These are phyloP conservation scores for Antennarius maculatus DNA, from an alignment of 2,797 vertebrate genomes.

Conservation along the genomic window DNA sequence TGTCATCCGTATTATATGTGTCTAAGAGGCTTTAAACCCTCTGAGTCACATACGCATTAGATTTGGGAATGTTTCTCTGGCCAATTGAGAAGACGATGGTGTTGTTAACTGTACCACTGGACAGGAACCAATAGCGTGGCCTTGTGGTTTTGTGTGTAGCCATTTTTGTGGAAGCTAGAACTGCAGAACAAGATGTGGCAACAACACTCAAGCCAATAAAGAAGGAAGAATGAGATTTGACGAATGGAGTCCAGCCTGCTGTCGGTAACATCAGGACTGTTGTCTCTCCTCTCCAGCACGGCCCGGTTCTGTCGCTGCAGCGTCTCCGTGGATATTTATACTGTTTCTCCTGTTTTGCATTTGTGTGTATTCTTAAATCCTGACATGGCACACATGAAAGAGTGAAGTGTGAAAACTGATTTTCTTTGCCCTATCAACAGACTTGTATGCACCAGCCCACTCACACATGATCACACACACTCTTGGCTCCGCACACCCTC, in stretches of 20 bases:
- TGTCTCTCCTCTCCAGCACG: constrained; percentile 23
- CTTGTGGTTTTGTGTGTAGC: constrained; percentile 2
- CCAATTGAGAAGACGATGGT: not conserved
- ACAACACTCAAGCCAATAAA: not conserved
- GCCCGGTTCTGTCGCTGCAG: not conserved
- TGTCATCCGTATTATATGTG: not conserved
- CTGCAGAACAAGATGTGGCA: constrained; percentile 1
- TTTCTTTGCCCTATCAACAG: constrained; percentile 49
- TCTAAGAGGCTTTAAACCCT: not conserved
- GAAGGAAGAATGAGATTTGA: too few species aligned
- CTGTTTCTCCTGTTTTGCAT: constrained; percentile 14
- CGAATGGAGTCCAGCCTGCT: not conserved
- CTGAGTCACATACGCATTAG: not conserved
- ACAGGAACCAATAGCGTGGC: too few species aligned
- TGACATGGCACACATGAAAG: constrained; percentile 15
- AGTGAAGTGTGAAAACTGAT: constrained; percentile 35
- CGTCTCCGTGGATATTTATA: constrained; percentile 37
- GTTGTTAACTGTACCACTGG: not conserved
- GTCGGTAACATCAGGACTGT: constrained; percentile 22
- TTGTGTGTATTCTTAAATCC: constrained; percentile 27
- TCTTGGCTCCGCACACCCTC: constrained; percentile 32
- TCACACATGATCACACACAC: constrained; percentile 29
- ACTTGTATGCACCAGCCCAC: constrained; percentile 41
- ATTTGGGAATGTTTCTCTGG: not conserved
- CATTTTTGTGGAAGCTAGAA: not conserved